phyloP scores from a whole-genome alignment of 2,888 invertebrate species.

The Tricholauxania praeusta region DNA sequence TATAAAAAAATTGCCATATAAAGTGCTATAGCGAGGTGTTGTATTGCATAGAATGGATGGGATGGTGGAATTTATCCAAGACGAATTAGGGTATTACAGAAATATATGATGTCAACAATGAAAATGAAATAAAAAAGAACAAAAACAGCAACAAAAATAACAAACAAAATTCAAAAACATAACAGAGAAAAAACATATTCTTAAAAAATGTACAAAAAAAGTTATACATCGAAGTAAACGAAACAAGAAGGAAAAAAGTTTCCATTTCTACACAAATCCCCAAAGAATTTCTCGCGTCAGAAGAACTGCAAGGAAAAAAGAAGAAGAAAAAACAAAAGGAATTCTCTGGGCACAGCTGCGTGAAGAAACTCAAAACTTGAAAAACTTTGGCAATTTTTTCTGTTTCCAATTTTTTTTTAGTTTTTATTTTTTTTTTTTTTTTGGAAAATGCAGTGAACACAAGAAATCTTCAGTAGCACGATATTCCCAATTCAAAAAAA shows the following conservation, averaged over 20 bases:
- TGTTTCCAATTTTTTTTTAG: conserved; percentile 4
- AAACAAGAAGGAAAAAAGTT: conserved; percentile 56
- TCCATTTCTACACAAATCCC: conserved; percentile 55
- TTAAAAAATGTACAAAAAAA: conserved; percentile 1
- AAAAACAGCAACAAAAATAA: background rate
- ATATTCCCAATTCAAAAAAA: no score
- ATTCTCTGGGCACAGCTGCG: conserved; percentile 31
- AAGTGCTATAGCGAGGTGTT: no score
- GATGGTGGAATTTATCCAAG: conserved; percentile 39
- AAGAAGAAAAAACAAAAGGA: conserved; percentile 3
- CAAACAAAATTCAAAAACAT: conserved; percentile 8
- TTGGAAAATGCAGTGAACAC: background rate
- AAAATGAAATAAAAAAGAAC: conserved; percentile 1
- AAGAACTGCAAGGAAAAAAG: background rate
- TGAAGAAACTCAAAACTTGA: conserved; percentile 26
- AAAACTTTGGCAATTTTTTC: conserved; percentile 30
- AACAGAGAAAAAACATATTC: background rate
- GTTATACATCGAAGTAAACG: conserved; percentile 46
- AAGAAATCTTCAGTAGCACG: no score
- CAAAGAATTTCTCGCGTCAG: conserved; percentile 54
- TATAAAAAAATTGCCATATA: no score
- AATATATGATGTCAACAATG: conserved; percentile 33
- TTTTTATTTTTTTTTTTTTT: conserved; percentile 11
- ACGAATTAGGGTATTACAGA: conserved; percentile 42
- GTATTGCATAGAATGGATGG: background rate